Percentiles rank a stretch among this genome's conserved stretches.
Conservation (phyloP, 2,888 invertebrate genomes). For the Eugnorisma glareosa region DNA sequence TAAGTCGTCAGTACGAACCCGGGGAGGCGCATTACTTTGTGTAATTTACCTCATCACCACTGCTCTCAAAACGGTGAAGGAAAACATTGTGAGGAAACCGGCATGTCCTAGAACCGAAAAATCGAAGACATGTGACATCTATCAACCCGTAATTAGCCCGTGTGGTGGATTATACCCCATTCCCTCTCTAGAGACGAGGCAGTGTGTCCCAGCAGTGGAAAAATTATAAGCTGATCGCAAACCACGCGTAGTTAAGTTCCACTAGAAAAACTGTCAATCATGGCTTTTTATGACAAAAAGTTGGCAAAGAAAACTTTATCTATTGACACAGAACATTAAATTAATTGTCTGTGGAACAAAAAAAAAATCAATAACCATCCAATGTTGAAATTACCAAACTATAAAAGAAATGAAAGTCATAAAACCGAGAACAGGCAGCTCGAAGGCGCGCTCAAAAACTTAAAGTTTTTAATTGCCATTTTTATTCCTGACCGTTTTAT, state of each 20-base stretch:
- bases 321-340: not conserved
- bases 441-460: constrained; percentile 19
- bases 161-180: too few relatives aligned
- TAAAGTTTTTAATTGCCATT: constrained; percentile 41
- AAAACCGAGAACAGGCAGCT: constrained; percentile 16
- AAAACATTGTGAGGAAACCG: too few relatives aligned
- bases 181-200: too few relatives aligned
- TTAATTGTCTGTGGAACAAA: constrained; percentile 23
- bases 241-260: not conserved
- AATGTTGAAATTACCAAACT: constrained; percentile 28
- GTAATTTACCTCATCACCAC: too few relatives aligned
- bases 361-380: constrained; percentile 35
- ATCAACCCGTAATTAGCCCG: too few relatives aligned
- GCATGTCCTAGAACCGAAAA: too few relatives aligned
- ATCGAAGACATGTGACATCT: too few relatives aligned
- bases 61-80: too few relatives aligned
- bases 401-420: constrained; percentile 31
- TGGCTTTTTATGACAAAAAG: not conserved
- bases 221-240: too few relatives aligned
- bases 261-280: not conserved
- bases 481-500: constrained; percentile 58
- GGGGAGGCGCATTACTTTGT: too few relatives aligned
- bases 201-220: too few relatives aligned
- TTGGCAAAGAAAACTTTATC: constrained; percentile 8
- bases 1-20: too few relatives aligned